phyloP scores from a whole-genome alignment of 2,797 vertebrate species.

The Melanotaenia maccullochi region DNA sequence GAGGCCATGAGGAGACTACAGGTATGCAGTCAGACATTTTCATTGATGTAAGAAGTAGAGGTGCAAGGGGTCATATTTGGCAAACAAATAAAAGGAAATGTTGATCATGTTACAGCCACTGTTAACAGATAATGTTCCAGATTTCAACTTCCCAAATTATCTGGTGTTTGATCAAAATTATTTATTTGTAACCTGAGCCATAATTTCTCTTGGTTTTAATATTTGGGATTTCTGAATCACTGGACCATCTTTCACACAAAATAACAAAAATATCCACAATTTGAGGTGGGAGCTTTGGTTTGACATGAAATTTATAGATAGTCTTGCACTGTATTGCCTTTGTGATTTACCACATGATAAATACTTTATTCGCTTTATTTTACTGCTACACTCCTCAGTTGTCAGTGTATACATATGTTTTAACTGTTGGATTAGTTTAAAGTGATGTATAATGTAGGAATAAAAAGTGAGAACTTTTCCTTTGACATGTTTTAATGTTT shows the following conservation, averaged over 20 bases:
- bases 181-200: not conserved
- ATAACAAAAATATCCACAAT: not conserved
- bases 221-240: not conserved
- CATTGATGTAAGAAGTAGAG: not conserved
- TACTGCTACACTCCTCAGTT: no score
- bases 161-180: no score
- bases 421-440: not conserved
- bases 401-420: not conserved
- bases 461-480: not conserved
- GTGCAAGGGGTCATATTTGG: not conserved
- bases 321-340: no score
- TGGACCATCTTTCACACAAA: not conserved
- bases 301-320: no score
- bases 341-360: not conserved
- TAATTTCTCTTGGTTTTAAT: not conserved
- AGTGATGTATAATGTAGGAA: not conserved
- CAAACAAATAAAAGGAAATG: no score
- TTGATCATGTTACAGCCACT: no score
- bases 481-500: not conserved
- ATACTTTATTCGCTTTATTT: not conserved
- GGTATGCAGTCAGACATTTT: constrained; percentile 76
- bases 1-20: constrained; percentile 97
- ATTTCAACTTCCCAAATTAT: no score
- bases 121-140: no score
- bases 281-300: no score